A percentile compares a stretch with the other conserved stretches of the same genome.
phyloP scores from a whole-genome alignment of 2,797 vertebrate genomes.

The Cyclopterus lumpus region DNA sequence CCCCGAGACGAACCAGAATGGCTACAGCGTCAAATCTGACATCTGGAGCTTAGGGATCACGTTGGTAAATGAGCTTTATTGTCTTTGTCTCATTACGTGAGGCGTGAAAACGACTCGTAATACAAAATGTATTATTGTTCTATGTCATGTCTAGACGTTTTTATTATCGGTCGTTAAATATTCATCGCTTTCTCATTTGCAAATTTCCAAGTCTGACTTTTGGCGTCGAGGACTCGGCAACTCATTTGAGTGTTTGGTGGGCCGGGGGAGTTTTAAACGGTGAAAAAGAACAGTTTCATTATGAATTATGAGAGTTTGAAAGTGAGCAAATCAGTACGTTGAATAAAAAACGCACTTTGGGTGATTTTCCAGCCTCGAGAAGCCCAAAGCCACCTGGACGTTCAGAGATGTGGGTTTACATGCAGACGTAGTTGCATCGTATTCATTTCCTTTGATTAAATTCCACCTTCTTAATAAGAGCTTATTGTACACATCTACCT shows the following conservation, averaged over 20 bases:
- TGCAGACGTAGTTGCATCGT: too few species aligned
- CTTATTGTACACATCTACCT: too few species aligned
- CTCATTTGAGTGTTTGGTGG: too few species aligned
- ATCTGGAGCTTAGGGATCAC: constrained; percentile 99
- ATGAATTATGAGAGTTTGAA: too few species aligned
- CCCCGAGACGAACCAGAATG: constrained; percentile 97
- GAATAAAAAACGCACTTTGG: too few species aligned
- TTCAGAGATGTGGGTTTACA: too few species aligned
- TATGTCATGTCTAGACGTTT: constrained; percentile 17
- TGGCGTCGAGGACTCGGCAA: constrained; percentile 13
- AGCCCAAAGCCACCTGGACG: too few species aligned
- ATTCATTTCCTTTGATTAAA: too few species aligned
- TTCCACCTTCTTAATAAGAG: too few species aligned
- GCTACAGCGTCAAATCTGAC: constrained; percentile 97
- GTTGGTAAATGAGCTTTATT: constrained; percentile 82
- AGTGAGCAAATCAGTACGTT: too few species aligned
- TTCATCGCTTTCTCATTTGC: constrained; percentile 31
- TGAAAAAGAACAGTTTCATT: neutral
- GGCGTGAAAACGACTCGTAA: neutral
- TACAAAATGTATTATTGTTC: neutral
- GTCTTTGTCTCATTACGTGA: neutral
- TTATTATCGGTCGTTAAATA: constrained; percentile 45
- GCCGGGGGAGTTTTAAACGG: too few species aligned
- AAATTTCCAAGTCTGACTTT: constrained; percentile 22
- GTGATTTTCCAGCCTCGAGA: too few species aligned